Conservation (phyloP, 2,888 invertebrate species). For the Nemurella pictetii region DNA sequence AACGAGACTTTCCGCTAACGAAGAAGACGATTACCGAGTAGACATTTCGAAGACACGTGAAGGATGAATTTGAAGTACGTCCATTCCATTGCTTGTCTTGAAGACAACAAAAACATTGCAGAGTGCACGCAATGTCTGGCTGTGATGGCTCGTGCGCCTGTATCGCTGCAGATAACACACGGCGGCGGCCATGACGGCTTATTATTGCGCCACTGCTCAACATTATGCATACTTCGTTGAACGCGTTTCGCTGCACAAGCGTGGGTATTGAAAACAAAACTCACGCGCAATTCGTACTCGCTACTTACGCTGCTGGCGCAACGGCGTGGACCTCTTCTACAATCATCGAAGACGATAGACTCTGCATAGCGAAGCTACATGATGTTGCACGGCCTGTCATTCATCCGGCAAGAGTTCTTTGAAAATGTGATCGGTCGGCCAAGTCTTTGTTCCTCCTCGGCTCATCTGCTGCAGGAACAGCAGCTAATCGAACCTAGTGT, state of each 20-base stretch:
- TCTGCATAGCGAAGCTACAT: no score
- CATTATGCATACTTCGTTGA: background rate
- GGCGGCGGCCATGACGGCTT: background rate
- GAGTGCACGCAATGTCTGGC: conserved; percentile 1
- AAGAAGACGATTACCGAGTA: conserved; percentile 19
- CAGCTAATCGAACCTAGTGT: background rate
- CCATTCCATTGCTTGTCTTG: conserved; percentile 2
- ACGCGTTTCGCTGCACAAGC: background rate
- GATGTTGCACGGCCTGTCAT: background rate
- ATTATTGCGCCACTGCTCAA: background rate
- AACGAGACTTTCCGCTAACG: conserved; percentile 7
- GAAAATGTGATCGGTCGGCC: background rate
- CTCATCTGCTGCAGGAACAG: background rate
- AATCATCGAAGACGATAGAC: no score
- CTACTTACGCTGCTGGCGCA: no score
- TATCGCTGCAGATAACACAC: background rate
- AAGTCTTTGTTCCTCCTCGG: background rate
- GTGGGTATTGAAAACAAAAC: no score
- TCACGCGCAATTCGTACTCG: no score
- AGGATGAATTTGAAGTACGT: conserved; percentile 3
- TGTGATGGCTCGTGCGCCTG: background rate
- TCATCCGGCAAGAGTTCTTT: background rate
- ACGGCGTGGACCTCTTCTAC: no score
- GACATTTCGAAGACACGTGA: conserved; percentile 6
- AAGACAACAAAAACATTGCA: background rate